Evolutionary conservation across 2,888 invertebrate species (phyloP).

Genomic region (Noctua janthina): DNA sequence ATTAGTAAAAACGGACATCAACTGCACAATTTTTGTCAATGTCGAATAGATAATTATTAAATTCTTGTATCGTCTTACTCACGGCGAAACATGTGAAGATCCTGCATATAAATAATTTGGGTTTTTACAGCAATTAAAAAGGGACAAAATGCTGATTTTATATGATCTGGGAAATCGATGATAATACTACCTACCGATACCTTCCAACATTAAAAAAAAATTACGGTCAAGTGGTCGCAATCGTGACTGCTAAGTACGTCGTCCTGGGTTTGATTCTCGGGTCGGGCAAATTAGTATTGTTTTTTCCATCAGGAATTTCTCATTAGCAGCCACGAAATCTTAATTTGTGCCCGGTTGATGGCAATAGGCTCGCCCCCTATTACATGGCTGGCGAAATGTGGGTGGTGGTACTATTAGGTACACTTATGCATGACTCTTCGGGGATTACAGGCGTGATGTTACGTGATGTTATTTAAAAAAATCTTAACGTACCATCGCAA

Average conservation of each 20-base stretch:
- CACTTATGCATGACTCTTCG: no score
- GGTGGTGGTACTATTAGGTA: no score
- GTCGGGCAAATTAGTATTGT: no score
- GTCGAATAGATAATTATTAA: constrained; percentile 9
- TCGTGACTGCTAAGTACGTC: no score
- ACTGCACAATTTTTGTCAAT: constrained; percentile 1
- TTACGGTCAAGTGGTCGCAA: no score
- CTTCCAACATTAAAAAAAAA: neutral
- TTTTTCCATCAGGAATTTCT: no score
- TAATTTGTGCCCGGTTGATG: no score
- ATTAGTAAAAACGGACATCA: neutral
- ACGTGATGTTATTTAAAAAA: neutral
- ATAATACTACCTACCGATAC: constrained; percentile 14
- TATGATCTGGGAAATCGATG: constrained; percentile 39
- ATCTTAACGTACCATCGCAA: constrained; percentile 12
- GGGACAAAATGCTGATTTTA: neutral
- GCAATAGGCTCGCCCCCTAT: no score
- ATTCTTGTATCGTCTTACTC: neutral
- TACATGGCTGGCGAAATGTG: no score
- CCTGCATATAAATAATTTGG: neutral
- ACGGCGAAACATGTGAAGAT: neutral
- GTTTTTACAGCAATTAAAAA: constrained; percentile 39
- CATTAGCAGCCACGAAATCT: no score
- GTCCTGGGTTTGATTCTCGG: no score
- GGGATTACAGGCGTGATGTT: no score